These are phyloP conservation scores for Perognathus longimembris DNA, from an alignment of 2,113 vertebrate genomes.

Conservation along the genomic window DNA sequence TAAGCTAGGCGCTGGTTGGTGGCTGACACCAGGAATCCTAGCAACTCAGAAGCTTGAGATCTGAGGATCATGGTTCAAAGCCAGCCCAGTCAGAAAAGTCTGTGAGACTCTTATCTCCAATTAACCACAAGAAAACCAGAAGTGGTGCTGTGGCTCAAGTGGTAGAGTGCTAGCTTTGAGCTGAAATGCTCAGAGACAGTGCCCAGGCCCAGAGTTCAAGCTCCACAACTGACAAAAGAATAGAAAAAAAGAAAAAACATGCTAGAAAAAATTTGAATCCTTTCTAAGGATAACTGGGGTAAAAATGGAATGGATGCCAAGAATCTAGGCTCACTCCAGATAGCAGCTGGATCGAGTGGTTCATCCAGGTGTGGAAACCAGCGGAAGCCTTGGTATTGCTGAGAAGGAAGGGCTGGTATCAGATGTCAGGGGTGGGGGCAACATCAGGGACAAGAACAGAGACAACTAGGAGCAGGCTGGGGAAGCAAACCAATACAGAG, in stretches of 20 bases:
- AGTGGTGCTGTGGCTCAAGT: too few species aligned
- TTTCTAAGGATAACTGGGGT: neutral
- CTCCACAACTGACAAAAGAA: too few species aligned
- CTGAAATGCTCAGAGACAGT: too few species aligned
- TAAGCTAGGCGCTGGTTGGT: too few species aligned
- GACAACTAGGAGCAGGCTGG: neutral
- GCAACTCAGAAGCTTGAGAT: too few species aligned
- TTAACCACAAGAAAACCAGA: too few species aligned
- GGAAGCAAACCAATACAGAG: neutral
- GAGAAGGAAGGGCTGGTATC: neutral
- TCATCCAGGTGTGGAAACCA: neutral
- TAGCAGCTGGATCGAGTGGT: neutral
- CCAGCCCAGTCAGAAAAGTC: too few species aligned
- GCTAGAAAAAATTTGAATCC: neutral
- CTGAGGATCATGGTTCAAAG: too few species aligned
- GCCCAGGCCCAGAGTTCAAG: too few species aligned
- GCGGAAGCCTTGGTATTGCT: neutral
- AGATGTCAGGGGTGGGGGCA: neutral
- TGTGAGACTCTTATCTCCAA: too few species aligned
- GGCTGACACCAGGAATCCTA: too few species aligned
- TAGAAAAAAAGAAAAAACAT: neutral
- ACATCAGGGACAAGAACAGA: neutral
- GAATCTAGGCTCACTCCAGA: neutral
- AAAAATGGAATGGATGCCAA: neutral
- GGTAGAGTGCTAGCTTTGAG: too few species aligned